Base-by-base conservation (phyloP, 2,113 vertebrate genomes). In the Lepus americanus region DNA sequence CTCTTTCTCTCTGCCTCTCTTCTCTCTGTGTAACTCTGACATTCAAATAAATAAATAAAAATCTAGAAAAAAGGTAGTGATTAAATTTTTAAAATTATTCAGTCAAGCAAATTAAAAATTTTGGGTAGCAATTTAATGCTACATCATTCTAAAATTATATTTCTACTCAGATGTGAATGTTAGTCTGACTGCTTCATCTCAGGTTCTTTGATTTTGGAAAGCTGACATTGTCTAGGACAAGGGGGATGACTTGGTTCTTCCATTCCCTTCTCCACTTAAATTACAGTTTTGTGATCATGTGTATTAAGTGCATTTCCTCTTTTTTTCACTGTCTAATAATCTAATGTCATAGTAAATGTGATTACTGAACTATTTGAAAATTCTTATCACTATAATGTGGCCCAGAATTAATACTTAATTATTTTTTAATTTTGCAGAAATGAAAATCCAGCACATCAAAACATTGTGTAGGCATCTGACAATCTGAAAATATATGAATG, bases 81-180 rank as follows among this genome's bases (percentile, higher is more conserved):
- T 55, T 63, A 63, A 70, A 20, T 67, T 16, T 82, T 87, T 22
- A 20, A 51, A 82, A 77, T 69, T 63, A 9, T 31, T 84, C 0
- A 78, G n/a, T 9, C 70, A 80, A n/a, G 2, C 39, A 86, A 78
- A 95, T 85, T 85, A 74, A 82, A 44, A 82, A 59, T 36, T 83
- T 80, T 61, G 13, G 87, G n/a, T 78, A 83, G 51, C 2, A 72
- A 31, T 83, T n/a, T 31, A 29, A 55, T 77, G 4, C 16, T 77
- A 22, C 80, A 87, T 94, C 61, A 74, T 53, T 66, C 17, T 72
- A 23, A 92, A 97, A 80, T 94, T 5, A 69, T 74, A 39, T 78
- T 73, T 9, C 49, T 81, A 3, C 20, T 63, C 1, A 83, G 77
- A 92, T 55, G 20, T 72, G 49, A 77, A 6, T 70, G 6, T 29